These are phyloP conservation scores for Sinelater perroti DNA, from an alignment of 2,888 invertebrate genomes.

Conservation along the genomic window DNA sequence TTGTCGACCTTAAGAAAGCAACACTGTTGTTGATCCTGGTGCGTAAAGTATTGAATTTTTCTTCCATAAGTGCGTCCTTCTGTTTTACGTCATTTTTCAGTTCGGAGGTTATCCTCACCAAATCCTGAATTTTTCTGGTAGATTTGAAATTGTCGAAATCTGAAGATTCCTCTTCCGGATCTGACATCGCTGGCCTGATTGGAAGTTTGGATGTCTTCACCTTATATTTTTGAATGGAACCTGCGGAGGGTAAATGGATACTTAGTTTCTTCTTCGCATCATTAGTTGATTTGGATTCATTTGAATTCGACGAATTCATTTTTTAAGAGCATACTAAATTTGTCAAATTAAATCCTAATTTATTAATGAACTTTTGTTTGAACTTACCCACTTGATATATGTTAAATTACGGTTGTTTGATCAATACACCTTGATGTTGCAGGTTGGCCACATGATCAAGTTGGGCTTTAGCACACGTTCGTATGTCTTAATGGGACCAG, in stretches of 20 bases:
- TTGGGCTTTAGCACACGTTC: slow-evolving; percentile 88
- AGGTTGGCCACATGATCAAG: slow-evolving; percentile 91
- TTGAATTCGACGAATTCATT: slow-evolving; percentile 7
- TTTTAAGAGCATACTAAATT: not conserved
- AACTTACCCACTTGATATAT: not conserved
- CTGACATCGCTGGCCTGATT: not conserved
- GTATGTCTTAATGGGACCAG: slow-evolving; percentile 85
- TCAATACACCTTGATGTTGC: slow-evolving; percentile 9
- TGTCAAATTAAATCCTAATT: not conserved
- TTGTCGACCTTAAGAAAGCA: slow-evolving; percentile 51
- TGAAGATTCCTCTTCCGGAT: not conserved
- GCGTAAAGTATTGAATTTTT: slow-evolving; percentile 50
- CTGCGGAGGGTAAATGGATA: not conserved
- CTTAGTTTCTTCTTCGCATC: no score
- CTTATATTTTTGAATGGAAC: not conserved
- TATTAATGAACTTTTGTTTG: not conserved
- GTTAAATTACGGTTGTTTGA: not conserved
- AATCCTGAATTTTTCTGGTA: slow-evolving; percentile 40
- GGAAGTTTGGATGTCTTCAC: not conserved
- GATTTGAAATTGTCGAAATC: slow-evolving; percentile 4
- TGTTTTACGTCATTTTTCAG: slow-evolving; percentile 50
- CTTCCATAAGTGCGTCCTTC: slow-evolving; percentile 50
- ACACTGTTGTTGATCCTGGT: slow-evolving; percentile 51
- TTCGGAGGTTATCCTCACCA: slow-evolving; percentile 52
- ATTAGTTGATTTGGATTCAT: not conserved